Base-by-base conservation (phyloP, 35 echinoderm and acorn worm genomes). In the Holothuria glaberrima region DNA sequence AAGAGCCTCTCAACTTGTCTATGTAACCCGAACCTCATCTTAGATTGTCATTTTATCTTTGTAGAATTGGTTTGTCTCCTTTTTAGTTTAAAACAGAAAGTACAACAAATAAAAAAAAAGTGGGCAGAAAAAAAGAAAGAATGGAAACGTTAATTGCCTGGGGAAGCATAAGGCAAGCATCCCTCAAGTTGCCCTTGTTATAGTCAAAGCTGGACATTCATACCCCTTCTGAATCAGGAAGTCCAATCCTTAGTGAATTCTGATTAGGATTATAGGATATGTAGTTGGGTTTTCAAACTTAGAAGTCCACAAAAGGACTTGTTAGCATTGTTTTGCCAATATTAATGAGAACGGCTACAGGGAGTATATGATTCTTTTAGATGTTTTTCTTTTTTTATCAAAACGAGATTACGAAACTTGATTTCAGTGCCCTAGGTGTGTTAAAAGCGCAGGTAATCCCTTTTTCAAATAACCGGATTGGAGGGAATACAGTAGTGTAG, bases 31-130 rank as follows among this genome's bases (percentile, higher is more conserved):
- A 86, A 86, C 58, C 83, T 61, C 35, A 68, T 54, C 62, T 63
- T 46, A 86, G 79, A 82, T 82, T 82, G 79, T 82, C 79, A 82
- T 82, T 82, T 82, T 33, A 82, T 82, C 79, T 82, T 60, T 56
- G 48, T 60, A 3, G 33, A 86, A 86, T 86, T 86, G 83, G 83
- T 86, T 86, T 44, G 62, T 86, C 83, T 82, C 48, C 79, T 60
- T 54, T 54, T 54, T 54, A 54, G 50, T 54, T 54, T 19, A 25
- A 50, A 48, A 25, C 19, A 28, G 79, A 82, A 82, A 82, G 79
- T 82, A 82, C 79, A 82, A 82, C 54, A 82, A 46, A 36, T 44
- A 36, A 78, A 78, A 77, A 68, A 68, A 68, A 68, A 10, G 30
- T 68, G 24, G n/a, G 64, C 64, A 68, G 12, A 25, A 12, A 25